Evolutionary conservation across 2,797 vertebrate species (phyloP).

Genomic region (Phataginus tricuspis): DNA sequence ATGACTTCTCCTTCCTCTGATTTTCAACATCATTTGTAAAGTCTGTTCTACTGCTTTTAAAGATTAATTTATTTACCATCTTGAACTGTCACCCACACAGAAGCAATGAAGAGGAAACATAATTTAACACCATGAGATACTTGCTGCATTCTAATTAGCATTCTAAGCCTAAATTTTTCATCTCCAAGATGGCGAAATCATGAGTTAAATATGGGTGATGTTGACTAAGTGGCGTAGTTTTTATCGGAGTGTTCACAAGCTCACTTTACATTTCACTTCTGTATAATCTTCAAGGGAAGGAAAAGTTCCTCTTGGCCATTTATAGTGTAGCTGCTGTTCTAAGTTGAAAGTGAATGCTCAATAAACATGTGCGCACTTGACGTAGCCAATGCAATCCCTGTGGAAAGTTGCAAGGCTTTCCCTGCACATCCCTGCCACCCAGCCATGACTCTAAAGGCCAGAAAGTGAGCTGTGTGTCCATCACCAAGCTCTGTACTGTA

Average conservation of each 20-base stretch:
- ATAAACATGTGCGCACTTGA: background rate
- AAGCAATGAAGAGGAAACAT: background rate
- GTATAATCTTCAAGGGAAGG: background rate
- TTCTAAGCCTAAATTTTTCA: background rate
- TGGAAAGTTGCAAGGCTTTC: background rate
- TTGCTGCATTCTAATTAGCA: background rate
- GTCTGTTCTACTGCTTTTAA: background rate
- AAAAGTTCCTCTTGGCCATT: background rate
- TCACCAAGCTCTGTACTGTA: background rate
- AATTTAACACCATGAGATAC: background rate
- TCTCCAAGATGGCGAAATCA: background rate
- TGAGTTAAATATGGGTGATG: background rate
- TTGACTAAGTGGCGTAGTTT: background rate
- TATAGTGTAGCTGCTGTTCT: background rate
- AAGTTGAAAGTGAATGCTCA: background rate
- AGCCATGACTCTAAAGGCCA: background rate
- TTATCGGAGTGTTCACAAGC: background rate
- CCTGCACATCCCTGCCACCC: background rate
- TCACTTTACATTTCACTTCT: background rate
- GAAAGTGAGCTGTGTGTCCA: background rate
- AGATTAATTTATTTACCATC: background rate
- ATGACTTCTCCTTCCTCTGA: background rate
- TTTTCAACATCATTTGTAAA: background rate
- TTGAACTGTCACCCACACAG: background rate
- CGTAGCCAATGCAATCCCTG: background rate